phyloP scores from a whole-genome alignment of 2,797 vertebrate species.

The Vireo griseus region DNA sequence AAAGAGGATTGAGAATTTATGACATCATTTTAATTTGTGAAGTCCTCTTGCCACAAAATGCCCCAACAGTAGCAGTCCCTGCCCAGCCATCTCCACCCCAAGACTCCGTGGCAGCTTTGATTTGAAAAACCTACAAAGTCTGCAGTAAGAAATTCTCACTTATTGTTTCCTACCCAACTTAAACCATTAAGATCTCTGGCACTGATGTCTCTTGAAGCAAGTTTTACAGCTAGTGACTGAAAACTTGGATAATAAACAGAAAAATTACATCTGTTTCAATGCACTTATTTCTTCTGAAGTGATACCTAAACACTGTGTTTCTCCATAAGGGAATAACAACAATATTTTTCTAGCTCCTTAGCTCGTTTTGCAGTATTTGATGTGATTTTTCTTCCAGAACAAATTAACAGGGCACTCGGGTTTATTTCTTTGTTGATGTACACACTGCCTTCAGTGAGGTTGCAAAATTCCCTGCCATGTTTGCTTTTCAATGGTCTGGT shows the following conservation, averaged over 20 bases:
- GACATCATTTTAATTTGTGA: neutral
- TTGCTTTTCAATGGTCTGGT: conserved; percentile 28
- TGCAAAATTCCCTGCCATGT: conserved; percentile 40
- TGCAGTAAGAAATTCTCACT: neutral
- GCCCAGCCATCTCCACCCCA: neutral
- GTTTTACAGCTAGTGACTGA: neutral
- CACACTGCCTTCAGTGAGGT: neutral
- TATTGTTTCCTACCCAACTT: neutral
- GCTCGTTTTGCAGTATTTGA: neutral
- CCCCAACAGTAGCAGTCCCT: neutral
- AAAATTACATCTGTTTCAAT: neutral
- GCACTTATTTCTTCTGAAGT: neutral
- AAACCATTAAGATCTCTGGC: neutral
- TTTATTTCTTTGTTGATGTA: conserved; percentile 11
- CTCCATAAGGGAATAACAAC: neutral
- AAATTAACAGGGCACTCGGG: neutral
- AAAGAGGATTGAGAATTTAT: neutral
- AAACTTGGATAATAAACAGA: neutral
- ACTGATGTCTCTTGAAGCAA: neutral
- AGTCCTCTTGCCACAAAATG: neutral
- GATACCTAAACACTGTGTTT: neutral
- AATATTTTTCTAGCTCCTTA: neutral
- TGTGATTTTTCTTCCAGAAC: neutral
- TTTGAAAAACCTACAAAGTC: neutral
- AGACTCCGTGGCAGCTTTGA: neutral